Percentiles rank a stretch among this genome's conserved stretches.
These are phyloP conservation scores for Spongia lamella DNA, from an alignment of 37 sponge, comb jelly and placozoan genomes.

Conservation along the genomic window DNA sequence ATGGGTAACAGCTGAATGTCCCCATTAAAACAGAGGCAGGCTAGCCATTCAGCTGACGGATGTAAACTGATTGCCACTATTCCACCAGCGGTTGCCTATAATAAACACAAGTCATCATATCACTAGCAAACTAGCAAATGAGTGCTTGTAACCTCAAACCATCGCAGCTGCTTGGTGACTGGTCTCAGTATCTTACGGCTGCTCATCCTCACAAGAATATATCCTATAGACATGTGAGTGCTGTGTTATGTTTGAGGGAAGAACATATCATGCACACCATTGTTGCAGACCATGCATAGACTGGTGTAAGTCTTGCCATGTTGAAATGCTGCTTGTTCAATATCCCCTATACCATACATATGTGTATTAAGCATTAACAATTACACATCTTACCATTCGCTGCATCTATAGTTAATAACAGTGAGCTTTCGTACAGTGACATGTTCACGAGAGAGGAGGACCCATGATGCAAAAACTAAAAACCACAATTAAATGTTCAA, in stretches of 20 bases:
- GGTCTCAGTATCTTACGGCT: slow-evolving; percentile 13
- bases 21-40: slow-evolving; percentile 73
- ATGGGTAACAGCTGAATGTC: slow-evolving; percentile 64
- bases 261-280: slow-evolving; percentile 33
- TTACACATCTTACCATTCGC: too few species aligned
- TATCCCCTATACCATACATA: too few species aligned
- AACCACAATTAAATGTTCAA: too few species aligned
- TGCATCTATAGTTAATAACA: too few species aligned
- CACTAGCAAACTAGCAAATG: background rate
- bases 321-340: too few species aligned
- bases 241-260: too few species aligned
- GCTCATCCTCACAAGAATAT: slow-evolving; percentile 32
- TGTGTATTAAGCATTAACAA: too few species aligned
- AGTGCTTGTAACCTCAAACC: slow-evolving; percentile 66
- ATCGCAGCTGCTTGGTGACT: slow-evolving; percentile 64
- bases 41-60: slow-evolving; percentile 84
- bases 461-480: too few species aligned
- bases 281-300: slow-evolving; percentile 49
- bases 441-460: too few species aligned
- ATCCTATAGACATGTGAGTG: slow-evolving; percentile 21
- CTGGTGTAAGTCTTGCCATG: too few species aligned
- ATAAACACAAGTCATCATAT: too few species aligned
- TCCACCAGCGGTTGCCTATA: background rate
- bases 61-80: slow-evolving; percentile 64
- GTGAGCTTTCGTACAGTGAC: too few species aligned